Percentiles rank a stretch among this genome's conserved stretches.
Conservation (phyloP, 2,888 invertebrate genomes). For the Metalampra italica region DNA sequence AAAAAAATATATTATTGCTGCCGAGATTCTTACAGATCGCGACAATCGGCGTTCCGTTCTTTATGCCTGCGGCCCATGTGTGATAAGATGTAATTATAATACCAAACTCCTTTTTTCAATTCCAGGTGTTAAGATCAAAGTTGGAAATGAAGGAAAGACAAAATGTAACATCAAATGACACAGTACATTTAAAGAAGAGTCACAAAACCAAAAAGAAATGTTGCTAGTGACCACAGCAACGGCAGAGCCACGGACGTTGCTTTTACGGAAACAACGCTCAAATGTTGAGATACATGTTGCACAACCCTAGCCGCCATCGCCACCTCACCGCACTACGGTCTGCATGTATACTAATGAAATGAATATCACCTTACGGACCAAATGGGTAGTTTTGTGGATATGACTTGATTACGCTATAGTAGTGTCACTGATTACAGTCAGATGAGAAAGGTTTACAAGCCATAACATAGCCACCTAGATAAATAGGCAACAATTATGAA, state of each 20-base stretch:
- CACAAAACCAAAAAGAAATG: constrained; percentile 81
- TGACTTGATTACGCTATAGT: not conserved
- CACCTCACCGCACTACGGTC: not conserved
- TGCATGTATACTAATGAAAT: constrained; percentile 8
- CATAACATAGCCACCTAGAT: not conserved
- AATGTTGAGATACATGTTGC: constrained; percentile 60
- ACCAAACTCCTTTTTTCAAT: constrained; percentile 21
- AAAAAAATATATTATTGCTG: no score
- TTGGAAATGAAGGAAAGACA: constrained; percentile 88
- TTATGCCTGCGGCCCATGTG: no score
- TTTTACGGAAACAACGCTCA: constrained; percentile 58
- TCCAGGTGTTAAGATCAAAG: constrained; percentile 91
- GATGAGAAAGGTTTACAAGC: not conserved
- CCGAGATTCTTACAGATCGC: no score
- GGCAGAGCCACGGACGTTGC: constrained; percentile 62
- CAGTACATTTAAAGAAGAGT: constrained; percentile 84
- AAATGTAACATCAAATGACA: constrained; percentile 82
- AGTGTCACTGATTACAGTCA: not conserved
- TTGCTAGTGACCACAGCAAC: constrained; percentile 68
- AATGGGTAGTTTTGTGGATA: constrained; percentile 20
- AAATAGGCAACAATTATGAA: not conserved
- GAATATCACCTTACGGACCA: constrained; percentile 16
- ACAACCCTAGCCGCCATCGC: constrained; percentile 54
- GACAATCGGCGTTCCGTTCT: no score
- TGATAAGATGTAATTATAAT: no score